phyloP scores from a whole-genome alignment of 2,113 vertebrate genomes.

The Scartelaos histophorus region DNA sequence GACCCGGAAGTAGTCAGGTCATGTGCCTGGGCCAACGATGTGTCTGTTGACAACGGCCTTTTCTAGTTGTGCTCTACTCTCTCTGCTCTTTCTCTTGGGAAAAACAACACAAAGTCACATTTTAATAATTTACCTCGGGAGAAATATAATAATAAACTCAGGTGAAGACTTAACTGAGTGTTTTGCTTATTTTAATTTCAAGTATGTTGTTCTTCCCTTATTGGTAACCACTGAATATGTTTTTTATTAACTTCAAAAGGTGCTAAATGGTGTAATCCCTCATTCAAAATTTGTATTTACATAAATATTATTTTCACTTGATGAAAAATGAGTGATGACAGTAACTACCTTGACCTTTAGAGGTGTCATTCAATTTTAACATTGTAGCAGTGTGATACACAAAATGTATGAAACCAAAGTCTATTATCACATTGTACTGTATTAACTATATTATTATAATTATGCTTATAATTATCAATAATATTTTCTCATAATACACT shows the following conservation, averaged over 20 bases:
- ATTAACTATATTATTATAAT: conserved; percentile 38
- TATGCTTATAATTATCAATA: conserved; percentile 41
- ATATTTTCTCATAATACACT: background rate
- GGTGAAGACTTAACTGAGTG: background rate
- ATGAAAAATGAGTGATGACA: no score
- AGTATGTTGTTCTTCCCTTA: background rate
- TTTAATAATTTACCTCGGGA: background rate
- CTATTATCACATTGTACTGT: background rate
- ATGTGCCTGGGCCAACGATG: conserved; percentile 61
- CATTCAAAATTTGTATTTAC: no score
- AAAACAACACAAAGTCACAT: background rate
- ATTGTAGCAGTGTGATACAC: no score
- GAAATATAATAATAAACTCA: background rate
- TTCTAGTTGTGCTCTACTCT: conserved; percentile 63
- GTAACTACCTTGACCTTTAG: background rate
- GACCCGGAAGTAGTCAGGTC: conserved; percentile 72
- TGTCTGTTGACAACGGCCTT: conserved; percentile 64
- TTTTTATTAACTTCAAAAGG: background rate
- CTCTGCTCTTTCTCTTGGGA: conserved; percentile 58
- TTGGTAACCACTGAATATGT: background rate
- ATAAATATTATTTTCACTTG: no score
- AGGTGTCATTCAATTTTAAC: background rate
- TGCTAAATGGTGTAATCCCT: no score
- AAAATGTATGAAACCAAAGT: background rate
- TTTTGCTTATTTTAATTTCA: no score